A percentile compares a stretch with the other conserved stretches of the same genome.
These are phyloP conservation scores for Drosophila tristis DNA, from an alignment of 1,140 invertebrate genomes.

Conservation along the genomic window DNA sequence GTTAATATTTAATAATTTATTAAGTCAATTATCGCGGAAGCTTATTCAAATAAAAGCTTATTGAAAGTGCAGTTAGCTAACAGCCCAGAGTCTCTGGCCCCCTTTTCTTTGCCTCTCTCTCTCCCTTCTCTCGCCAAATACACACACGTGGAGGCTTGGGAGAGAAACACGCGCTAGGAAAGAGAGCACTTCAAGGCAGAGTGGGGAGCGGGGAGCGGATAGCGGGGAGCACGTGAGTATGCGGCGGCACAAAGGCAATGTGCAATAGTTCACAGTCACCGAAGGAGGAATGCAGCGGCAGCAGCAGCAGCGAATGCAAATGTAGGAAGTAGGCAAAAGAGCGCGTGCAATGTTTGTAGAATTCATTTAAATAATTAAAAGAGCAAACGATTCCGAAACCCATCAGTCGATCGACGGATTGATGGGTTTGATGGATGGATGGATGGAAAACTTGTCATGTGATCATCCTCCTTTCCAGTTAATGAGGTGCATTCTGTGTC, in stretches of 20 bases:
- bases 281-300: slow-evolving; percentile 8
- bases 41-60: slow-evolving; percentile 69
- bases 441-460: slow-evolving; percentile 31
- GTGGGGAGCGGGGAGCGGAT: slow-evolving; percentile 5
- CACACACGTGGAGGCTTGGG: slow-evolving; percentile 51
- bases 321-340: slow-evolving; percentile 23
- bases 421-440: slow-evolving; percentile 7
- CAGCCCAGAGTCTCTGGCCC: slow-evolving; percentile 25
- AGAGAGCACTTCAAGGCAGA: not conserved
- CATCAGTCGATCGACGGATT: not conserved
- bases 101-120: slow-evolving; percentile 16
- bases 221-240: slow-evolving; percentile 1
- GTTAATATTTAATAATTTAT: slow-evolving; percentile 73
- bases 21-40: slow-evolving; percentile 78
- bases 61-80: slow-evolving; percentile 62
- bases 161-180: slow-evolving; percentile 60
- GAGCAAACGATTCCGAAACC: slow-evolving; percentile 14
- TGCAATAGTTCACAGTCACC: slow-evolving; percentile 37
- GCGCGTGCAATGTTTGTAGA: slow-evolving; percentile 33
- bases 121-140: not conserved
- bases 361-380: slow-evolving; percentile 52
- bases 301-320: slow-evolving; percentile 20
- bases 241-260: slow-evolving; percentile 10
- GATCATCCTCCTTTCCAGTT: slow-evolving; percentile 28
- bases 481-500: not conserved